phyloP scores from a whole-genome alignment of 2,113 vertebrate species.

The Saguinus imperator region DNA sequence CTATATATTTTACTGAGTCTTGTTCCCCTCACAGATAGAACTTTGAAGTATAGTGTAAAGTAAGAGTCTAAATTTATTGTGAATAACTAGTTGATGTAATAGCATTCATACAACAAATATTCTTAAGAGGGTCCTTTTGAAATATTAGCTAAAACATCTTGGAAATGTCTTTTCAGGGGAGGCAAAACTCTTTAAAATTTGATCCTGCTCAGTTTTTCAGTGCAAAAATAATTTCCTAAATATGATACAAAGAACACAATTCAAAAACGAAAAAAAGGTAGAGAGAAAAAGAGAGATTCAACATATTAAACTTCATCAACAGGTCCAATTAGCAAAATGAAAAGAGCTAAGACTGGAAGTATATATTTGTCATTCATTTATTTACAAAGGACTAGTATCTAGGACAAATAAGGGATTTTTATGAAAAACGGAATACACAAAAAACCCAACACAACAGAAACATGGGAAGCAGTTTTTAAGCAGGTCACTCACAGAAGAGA shows the following conservation, averaged over 20 bases:
- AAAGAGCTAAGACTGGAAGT: neutral
- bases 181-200: neutral
- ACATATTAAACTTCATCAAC: neutral
- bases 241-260: neutral
- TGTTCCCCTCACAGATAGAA: neutral
- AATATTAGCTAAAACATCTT: neutral
- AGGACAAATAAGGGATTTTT: neutral
- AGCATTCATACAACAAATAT: neutral
- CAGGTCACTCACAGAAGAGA: neutral
- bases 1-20: neutral
- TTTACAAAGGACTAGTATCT: neutral
- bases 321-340: neutral
- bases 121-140: neutral
- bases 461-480: neutral
- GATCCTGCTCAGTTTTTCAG: neutral
- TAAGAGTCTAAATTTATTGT: neutral
- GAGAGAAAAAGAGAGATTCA: neutral
- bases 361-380: neutral
- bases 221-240: neutral
- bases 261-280: neutral
- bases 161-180: neutral
- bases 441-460: neutral
- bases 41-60: neutral
- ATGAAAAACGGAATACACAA: neutral
- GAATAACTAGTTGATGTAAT: neutral